phyloP scores from a whole-genome alignment of 64 coral and sea anemone species.

The Astreopora myriophthalma region DNA sequence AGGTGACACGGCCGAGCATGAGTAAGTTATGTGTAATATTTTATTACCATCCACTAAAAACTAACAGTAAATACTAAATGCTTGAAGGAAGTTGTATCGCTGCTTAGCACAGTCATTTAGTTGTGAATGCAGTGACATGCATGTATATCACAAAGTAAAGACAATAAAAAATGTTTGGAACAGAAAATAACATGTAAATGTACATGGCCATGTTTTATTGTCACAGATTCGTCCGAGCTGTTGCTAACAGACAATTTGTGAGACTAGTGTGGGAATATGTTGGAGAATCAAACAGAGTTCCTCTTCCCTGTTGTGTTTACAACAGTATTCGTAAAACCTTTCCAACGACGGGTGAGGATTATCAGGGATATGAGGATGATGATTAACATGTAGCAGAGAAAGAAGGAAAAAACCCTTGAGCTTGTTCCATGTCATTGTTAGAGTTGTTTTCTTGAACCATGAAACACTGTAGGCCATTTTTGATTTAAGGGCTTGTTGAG shows the following conservation, averaged over 20 bases:
- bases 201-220: neutral
- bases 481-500: neutral
- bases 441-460: neutral
- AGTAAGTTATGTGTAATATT: no score
- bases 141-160: no score
- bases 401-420: neutral
- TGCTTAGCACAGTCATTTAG: no score
- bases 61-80: no score
- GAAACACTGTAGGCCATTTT: neutral
- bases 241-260: neutral
- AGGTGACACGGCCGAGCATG: no score
- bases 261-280: slow-evolving; percentile 4
- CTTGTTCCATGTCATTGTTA: no score
- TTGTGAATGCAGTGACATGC: no score
- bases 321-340: slow-evolving; percentile 41
- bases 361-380: slow-evolving; percentile 3
- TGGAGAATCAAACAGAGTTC: slow-evolving; percentile 14
- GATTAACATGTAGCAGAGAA: neutral
- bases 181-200: neutral
- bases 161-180: no score
- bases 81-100: no score
- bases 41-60: no score
- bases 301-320: slow-evolving; percentile 56
- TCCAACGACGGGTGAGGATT: slow-evolving; percentile 2
- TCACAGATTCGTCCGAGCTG: neutral